phyloP scores from a whole-genome alignment of 2,888 invertebrate species.

The Sialis fuliginosa region DNA sequence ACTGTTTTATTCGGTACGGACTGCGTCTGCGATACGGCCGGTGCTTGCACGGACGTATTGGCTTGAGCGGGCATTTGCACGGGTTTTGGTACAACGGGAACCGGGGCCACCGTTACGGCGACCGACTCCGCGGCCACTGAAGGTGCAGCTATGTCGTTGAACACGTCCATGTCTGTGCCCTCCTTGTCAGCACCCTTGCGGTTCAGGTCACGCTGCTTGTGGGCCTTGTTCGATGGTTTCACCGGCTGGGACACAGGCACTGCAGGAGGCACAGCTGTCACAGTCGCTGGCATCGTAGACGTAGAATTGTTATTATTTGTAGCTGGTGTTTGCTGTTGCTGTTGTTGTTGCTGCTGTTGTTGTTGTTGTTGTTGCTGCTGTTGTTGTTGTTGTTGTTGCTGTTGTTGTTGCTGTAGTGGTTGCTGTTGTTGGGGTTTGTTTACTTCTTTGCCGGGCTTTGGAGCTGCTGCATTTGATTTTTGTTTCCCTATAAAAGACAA shows the following conservation, averaged over 20 bases:
- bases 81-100: background rate
- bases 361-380: constrained; percentile 7
- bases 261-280: constrained; percentile 9
- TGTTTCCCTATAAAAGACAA: too few species aligned
- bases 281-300: constrained; percentile 9
- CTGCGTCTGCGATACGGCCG: background rate
- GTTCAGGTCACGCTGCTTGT: constrained; percentile 33
- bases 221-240: constrained; percentile 29
- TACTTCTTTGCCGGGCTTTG: too few species aligned
- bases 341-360: constrained; percentile 4
- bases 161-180: constrained; percentile 41
- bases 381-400: constrained; percentile 9
- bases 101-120: background rate
- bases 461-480: too few species aligned
- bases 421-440: too few species aligned
- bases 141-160: constrained; percentile 17
- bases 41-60: background rate
- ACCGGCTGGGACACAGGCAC: constrained; percentile 24
- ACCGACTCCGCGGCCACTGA: constrained; percentile 5
- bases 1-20: background rate
- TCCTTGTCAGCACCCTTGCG: constrained; percentile 38
- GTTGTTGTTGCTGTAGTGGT: background rate
- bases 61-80: background rate
- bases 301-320: constrained; percentile 8
- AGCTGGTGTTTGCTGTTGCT: background rate